These are phyloP conservation scores for Thalassoma bifasciatum DNA, from an alignment of 2,113 vertebrate genomes.

Conservation along the genomic window DNA sequence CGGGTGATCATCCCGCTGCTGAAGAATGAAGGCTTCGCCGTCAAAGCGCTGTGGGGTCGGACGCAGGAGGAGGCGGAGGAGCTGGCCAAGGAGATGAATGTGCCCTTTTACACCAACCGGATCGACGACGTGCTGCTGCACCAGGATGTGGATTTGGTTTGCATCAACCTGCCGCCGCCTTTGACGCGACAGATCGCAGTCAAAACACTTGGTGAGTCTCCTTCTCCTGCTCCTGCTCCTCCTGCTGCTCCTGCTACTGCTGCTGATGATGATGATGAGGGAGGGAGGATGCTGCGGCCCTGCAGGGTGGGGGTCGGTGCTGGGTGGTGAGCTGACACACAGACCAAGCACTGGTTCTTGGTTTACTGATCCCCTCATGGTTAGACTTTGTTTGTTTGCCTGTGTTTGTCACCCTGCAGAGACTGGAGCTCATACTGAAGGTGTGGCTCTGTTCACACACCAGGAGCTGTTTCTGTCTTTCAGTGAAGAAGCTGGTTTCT, in stretches of 20 bases:
- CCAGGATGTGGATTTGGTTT: conserved; percentile 96
- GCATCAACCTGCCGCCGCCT: conserved; percentile 97
- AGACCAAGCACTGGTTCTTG: too few species aligned
- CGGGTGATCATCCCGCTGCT: conserved; percentile 96
- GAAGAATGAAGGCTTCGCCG: conserved; percentile 94
- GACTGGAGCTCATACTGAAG: too few species aligned
- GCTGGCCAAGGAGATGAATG: conserved; percentile 97
- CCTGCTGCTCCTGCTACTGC: conserved; percentile 26
- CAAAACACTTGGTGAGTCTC: conserved; percentile 95
- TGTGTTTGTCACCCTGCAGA: not conserved
- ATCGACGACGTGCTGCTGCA: conserved; percentile 98
- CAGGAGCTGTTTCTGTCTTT: too few species aligned
- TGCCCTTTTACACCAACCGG: conserved; percentile 96
- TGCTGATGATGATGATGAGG: not conserved
- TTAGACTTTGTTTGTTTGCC: not conserved
- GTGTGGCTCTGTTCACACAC: too few species aligned
- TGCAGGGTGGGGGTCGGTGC: not conserved
- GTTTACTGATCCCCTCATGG: not conserved
- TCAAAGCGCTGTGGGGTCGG: conserved; percentile 96
- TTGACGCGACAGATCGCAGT: conserved; percentile 97
- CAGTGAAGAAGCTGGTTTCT: not conserved
- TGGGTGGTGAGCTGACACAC: not conserved
- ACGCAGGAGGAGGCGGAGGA: conserved; percentile 98
- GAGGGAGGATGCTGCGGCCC: not conserved
- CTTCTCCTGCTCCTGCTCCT: too few species aligned